Evolutionary conservation across 2,888 invertebrate genomes (phyloP), one percentile per base, ranked within the genome.

Genomic region (Hanleya hanleyi): DNA sequence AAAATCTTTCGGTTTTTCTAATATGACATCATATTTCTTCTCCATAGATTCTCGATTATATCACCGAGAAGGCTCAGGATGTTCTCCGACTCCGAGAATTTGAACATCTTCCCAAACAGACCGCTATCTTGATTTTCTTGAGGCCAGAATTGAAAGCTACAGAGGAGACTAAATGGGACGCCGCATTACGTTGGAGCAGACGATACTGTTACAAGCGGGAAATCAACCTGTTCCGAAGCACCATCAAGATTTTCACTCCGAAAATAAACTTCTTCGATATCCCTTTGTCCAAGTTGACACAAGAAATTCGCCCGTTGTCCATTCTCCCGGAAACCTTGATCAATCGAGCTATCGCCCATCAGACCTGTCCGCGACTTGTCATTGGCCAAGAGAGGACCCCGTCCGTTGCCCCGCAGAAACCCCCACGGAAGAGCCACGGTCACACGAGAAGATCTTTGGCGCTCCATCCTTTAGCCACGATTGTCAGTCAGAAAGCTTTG

Each of bases 161-260:
- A 2, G 64, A 64, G 36, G 38, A 35, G 26, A 37, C 37, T 12
- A 64, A 64, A 64, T 37, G 35, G 35, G 64, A 64, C 35, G 64
- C 64, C 4, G 64, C 64, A 15, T n/a, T 64, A 18, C 35, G 64
- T 2, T 64, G 64, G 64, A 64, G 64, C 37, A 35, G 64, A n/a
- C 1, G 36, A 12, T 64, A 64, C 26, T 64, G 35, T n/a, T 15
- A 15, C 12, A 35, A 37, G 18, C 35, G 64, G 3, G 64, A 64
- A 37, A 37, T 64, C n/a, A 64, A 64, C 22, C n/a, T 37, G 37
- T 64, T 64, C 29, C 33, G 64, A n/a, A 36, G 22, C 18, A 37
- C 64, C 32, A 64, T 64, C 22, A 64, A 64, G 37, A 37, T 37
- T 9, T 64, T 64, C 36, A 64, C 38, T 3, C 37, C 37, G 1